Conservation (phyloP, 2,797 vertebrate genomes). For the Loriculus beryllinus region DNA sequence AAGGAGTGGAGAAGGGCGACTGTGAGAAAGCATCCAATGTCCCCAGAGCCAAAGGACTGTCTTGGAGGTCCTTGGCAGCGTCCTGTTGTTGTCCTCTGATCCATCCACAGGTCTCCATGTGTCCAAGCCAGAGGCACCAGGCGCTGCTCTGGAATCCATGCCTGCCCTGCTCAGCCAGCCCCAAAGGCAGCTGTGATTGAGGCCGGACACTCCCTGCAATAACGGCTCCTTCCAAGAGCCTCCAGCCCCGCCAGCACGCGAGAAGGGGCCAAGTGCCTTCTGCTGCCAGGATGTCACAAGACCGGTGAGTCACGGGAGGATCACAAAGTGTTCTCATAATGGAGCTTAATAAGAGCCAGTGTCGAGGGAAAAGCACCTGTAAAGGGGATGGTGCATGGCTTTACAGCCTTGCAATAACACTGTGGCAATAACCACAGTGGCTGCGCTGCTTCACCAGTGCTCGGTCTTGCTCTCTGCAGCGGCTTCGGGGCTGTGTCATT, state of each 20-base stretch:
- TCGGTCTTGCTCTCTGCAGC: not conserved
- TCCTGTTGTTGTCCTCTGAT: not conserved
- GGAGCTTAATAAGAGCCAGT: not conserved
- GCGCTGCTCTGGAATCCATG: not conserved
- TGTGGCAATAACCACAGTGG: too few relatives aligned
- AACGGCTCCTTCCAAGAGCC: slow-evolving; percentile 17
- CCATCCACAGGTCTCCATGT: not conserved
- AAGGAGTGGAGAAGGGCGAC: not conserved
- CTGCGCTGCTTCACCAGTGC: accelerated
- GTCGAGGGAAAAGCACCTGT: slow-evolving; percentile 25
- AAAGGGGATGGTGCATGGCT: not conserved
- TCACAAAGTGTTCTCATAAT: not conserved
- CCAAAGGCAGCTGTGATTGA: not conserved
- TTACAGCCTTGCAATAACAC: not conserved
- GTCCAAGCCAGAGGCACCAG: not conserved
- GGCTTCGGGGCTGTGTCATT: not conserved
- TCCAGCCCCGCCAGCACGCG: not conserved
- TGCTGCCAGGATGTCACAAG: slow-evolving; percentile 44
- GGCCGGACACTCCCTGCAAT: slow-evolving; percentile 14
- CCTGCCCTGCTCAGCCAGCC: not conserved
- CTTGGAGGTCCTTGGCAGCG: not conserved
- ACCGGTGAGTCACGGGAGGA: slow-evolving; percentile 7
- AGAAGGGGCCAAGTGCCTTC: not conserved
- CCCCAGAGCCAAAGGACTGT: not conserved
- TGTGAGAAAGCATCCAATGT: not conserved